Evolutionary conservation across 2,797 vertebrate genomes (phyloP).

Genomic region (Cirrhinus mrigala): DNA sequence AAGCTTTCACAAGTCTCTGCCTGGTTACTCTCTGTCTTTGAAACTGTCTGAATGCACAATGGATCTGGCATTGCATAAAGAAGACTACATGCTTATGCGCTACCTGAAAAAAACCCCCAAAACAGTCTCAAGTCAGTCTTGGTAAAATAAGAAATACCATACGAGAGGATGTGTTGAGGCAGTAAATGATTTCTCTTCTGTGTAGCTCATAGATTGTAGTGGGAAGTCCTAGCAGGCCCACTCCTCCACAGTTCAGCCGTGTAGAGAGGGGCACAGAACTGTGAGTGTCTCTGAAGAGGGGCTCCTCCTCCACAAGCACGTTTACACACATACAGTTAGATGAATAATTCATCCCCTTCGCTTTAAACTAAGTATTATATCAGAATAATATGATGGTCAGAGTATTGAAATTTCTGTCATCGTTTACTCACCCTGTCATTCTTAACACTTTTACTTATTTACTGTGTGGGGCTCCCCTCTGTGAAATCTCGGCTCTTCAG

Average conservation of each 20-base stretch:
- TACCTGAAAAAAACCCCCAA: not conserved
- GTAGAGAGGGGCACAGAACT: constrained; percentile 52
- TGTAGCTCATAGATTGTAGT: constrained; percentile 29
- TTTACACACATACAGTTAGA: constrained; percentile 41
- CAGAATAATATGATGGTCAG: not conserved
- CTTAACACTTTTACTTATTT: not conserved
- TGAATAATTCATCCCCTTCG: constrained; percentile 43
- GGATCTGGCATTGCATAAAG: not conserved
- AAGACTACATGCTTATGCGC: constrained; percentile 15
- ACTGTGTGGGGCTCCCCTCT: not conserved
- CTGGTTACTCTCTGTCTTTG: constrained; percentile 11
- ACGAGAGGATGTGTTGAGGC: constrained; percentile 4
- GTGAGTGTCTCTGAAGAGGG: constrained; percentile 58
- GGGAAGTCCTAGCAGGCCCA: constrained; percentile 32
- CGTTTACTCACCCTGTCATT: not conserved
- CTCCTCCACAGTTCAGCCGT: constrained; percentile 45
- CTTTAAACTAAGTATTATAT: constrained; percentile 18
- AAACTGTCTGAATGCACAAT: constrained; percentile 37
- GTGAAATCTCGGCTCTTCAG: not conserved
- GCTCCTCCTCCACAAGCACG: constrained; percentile 55
- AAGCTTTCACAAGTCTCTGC: constrained; percentile 41
- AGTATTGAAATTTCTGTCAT: not conserved
- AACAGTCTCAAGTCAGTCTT: not conserved
- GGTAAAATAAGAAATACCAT: not conserved
- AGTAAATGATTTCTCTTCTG: constrained; percentile 32